A percentile compares a stretch with the other conserved stretches of the same genome.
Conservation (phyloP, 2,888 invertebrate species). For the Chymomyza amoena region DNA sequence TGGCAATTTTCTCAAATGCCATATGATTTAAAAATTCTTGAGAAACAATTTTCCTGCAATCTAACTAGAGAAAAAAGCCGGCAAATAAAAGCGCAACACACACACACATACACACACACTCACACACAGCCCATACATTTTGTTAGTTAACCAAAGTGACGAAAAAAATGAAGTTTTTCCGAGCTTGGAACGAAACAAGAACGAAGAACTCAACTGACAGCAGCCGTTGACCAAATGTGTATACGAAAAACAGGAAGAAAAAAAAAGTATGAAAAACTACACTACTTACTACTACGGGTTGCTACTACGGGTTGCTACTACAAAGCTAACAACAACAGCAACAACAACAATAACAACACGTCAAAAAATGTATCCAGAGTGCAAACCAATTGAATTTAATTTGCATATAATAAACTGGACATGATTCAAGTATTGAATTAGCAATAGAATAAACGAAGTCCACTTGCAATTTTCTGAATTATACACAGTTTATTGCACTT, state of each 20-base stretch:
- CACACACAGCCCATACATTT: background rate
- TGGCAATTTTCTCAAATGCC: background rate
- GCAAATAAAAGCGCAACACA: conserved; percentile 1
- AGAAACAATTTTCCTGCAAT: conserved; percentile 59
- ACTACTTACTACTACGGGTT: conserved; percentile 21
- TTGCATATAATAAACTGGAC: conserved; percentile 68
- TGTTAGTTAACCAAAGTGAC: background rate
- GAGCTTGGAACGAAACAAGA: conserved; percentile 22
- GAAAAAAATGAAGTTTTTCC: conserved; percentile 17
- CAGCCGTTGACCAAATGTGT: conserved; percentile 47
- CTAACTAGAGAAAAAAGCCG: conserved; percentile 53
- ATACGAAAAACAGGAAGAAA: conserved; percentile 44
- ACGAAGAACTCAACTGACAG: conserved; percentile 25
- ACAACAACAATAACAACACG: background rate
- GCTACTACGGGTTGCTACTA: conserved; percentile 32
- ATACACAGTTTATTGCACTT: conserved; percentile 71
- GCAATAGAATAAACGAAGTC: conserved; percentile 50
- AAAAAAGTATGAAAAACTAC: background rate
- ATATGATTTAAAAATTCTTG: conserved; percentile 65
- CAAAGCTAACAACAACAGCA: conserved; percentile 24
- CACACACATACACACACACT: background rate
- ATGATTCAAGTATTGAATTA: conserved; percentile 31
- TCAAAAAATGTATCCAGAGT: conserved; percentile 51
- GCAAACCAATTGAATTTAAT: conserved; percentile 73
- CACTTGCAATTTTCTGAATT: conserved; percentile 45